phyloP scores from a whole-genome alignment of 2,113 vertebrate genomes.

The Bothrops jararaca region DNA sequence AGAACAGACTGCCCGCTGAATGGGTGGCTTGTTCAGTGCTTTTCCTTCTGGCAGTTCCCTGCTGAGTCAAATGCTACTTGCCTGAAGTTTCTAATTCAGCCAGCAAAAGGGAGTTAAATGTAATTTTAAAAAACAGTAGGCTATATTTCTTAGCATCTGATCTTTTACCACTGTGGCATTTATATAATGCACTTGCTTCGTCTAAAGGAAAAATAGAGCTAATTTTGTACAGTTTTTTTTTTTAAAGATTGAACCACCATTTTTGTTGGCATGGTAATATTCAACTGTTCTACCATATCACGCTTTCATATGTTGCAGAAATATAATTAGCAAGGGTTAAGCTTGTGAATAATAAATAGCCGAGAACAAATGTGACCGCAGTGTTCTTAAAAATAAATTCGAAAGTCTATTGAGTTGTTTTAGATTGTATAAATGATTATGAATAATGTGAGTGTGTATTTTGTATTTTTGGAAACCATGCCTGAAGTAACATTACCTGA shows the following conservation, averaged over 20 bases:
- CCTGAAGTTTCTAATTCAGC: conserved; percentile 63
- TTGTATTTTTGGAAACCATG: not conserved
- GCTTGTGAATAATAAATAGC: not conserved
- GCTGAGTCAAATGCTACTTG: conserved; percentile 47
- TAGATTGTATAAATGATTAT: not conserved
- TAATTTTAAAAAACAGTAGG: conserved; percentile 61
- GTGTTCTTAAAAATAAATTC: not conserved
- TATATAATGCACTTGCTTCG: conserved; percentile 40
- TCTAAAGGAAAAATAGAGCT: conserved; percentile 43
- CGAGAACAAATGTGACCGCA: not conserved
- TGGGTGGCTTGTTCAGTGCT: not conserved
- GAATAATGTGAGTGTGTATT: not conserved
- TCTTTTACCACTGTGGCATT: not conserved
- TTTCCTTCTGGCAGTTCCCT: conserved; percentile 43
- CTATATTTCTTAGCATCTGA: conserved; percentile 35
- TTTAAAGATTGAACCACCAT: conserved; percentile 46
- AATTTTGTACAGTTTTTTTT: conserved; percentile 35
- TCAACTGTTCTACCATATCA: not conserved
- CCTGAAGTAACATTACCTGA: not conserved
- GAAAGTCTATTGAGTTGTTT: not conserved
- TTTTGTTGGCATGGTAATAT: conserved; percentile 30
- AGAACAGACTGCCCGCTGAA: conserved; percentile 9
- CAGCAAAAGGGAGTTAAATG: conserved; percentile 66
- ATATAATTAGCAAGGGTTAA: not conserved
- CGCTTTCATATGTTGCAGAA: not conserved